Percentiles rank a stretch among this genome's conserved stretches.
Conservation (phyloP, 2,888 invertebrate species). For the Bembecia ichneumoniformis region DNA sequence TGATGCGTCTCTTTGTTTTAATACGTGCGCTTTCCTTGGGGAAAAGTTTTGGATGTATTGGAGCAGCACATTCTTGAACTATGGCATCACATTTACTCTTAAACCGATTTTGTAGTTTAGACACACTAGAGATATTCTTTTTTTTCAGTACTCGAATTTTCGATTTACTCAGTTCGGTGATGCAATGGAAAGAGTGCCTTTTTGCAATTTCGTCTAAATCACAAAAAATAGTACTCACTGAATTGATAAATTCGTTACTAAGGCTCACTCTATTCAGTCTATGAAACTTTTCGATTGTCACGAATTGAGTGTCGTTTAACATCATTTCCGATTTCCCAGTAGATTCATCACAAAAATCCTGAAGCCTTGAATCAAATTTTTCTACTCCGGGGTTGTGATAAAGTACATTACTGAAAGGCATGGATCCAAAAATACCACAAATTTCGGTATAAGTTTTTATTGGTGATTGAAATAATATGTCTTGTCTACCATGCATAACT, state of each 20-base stretch:
- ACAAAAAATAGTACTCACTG: slow-evolving; percentile 52
- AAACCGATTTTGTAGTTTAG: slow-evolving; percentile 19
- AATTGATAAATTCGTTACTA: slow-evolving; percentile 28
- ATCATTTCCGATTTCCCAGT: neutral
- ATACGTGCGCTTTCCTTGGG: slow-evolving; percentile 26
- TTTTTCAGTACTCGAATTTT: slow-evolving; percentile 26
- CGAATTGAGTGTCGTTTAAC: slow-evolving; percentile 17
- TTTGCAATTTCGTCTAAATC: slow-evolving; percentile 51
- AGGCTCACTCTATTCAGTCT: slow-evolving; percentile 22
- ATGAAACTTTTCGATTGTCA: slow-evolving; percentile 42
- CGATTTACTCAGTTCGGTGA: slow-evolving; percentile 25
- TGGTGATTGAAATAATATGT: slow-evolving; percentile 6
- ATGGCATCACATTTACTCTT: slow-evolving; percentile 27
- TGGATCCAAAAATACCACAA: slow-evolving; percentile 29
- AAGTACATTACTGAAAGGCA: slow-evolving; percentile 19
- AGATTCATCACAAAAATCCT: neutral
- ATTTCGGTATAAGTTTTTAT: slow-evolving; percentile 38
- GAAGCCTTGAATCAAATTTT: neutral
- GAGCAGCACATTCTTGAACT: slow-evolving; percentile 45
- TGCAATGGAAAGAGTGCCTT: slow-evolving; percentile 43
- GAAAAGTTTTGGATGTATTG: slow-evolving; percentile 29
- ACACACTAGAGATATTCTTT: slow-evolving; percentile 16
- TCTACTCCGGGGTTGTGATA: slow-evolving; percentile 12
- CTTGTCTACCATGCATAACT: neutral
- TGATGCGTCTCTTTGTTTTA: slow-evolving; percentile 27